These are phyloP conservation scores for Corynorhinus townsendii DNA, from an alignment of 2,113 vertebrate species.

Conservation along the genomic window DNA sequence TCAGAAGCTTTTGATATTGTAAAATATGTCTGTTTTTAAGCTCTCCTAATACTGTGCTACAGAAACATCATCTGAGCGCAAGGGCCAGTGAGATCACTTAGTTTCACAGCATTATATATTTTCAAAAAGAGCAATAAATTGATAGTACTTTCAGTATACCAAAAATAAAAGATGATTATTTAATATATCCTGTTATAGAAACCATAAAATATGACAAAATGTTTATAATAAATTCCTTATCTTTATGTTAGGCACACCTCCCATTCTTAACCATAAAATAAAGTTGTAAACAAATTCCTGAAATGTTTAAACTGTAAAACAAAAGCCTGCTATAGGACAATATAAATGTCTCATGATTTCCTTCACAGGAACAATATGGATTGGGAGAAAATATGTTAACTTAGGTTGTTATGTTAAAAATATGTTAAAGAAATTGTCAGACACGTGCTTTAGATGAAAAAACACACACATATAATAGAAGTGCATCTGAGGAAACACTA, in stretches of 20 bases:
- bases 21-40: slow-evolving; percentile 58
- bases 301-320: background rate
- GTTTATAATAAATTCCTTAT: background rate
- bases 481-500: background rate
- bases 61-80: slow-evolving; percentile 12
- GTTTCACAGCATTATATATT: background rate
- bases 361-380: background rate
- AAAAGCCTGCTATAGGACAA: background rate
- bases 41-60: slow-evolving; percentile 42
- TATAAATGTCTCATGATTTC: background rate
- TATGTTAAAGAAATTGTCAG: background rate
- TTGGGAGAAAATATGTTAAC: background rate
- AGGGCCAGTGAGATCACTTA: background rate
- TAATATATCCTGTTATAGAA: background rate
- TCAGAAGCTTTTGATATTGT: slow-evolving; percentile 51
- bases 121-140: slow-evolving; percentile 5
- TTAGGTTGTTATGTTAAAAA: background rate
- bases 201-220: slow-evolving; percentile 10
- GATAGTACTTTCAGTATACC: background rate
- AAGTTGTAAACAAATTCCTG: background rate
- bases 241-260: background rate
- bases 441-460: background rate
- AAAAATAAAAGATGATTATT: slow-evolving; percentile 20
- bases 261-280: slow-evolving; percentile 9
- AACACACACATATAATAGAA: background rate